phyloP scores from a whole-genome alignment of 2,888 invertebrate species.

The Clitarchus hookeri region DNA sequence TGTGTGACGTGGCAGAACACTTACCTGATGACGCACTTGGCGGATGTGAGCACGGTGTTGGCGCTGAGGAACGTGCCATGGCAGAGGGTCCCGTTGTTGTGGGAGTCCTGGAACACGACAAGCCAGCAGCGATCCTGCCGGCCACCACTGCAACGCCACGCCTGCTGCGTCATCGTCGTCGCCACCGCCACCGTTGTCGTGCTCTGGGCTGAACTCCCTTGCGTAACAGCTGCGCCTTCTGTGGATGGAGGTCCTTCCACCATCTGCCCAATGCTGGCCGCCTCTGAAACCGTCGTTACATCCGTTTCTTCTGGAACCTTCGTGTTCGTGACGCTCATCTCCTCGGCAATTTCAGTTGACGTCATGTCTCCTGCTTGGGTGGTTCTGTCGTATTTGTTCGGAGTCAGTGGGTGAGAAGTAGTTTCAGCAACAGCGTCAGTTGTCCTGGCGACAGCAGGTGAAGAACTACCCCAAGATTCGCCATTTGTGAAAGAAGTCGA shows the following conservation, averaged over 20 bases:
- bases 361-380: neutral
- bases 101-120: conserved; percentile 21
- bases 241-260: too few relatives aligned
- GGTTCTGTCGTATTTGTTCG: neutral
- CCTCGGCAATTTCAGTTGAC: too few relatives aligned
- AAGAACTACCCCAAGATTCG: neutral
- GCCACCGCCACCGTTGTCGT: too few relatives aligned
- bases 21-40: conserved; percentile 33
- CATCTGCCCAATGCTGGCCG: too few relatives aligned
- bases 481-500: neutral
- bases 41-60: conserved; percentile 26
- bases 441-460: neutral
- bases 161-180: neutral
- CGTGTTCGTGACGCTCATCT: too few relatives aligned
- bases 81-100: neutral
- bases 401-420: neutral
- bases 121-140: conserved; percentile 26
- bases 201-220: too few relatives aligned
- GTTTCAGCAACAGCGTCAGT: neutral
- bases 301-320: too few relatives aligned
- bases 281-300: too few relatives aligned
- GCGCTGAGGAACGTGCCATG: conserved; percentile 26
- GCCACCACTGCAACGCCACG: neutral
- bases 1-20: neutral
- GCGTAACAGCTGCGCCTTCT: too few relatives aligned